Evolutionary conservation across 2,888 invertebrate genomes (phyloP).

Genomic region (Philereme vetulata): DNA sequence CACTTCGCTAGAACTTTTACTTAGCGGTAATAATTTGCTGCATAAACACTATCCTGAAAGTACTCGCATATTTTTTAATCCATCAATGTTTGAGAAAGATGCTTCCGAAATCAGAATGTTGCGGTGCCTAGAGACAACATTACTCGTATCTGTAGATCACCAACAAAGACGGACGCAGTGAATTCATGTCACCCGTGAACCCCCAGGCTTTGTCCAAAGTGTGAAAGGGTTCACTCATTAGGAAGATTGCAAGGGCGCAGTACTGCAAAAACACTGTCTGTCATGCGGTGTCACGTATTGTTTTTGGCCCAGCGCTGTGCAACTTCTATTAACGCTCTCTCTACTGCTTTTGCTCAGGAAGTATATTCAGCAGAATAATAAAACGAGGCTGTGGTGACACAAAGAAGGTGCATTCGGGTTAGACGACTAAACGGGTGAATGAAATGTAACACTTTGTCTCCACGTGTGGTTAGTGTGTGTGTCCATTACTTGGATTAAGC

Average conservation of each 20-base stretch:
- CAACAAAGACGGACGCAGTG: slow-evolving; percentile 69
- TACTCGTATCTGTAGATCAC: slow-evolving; percentile 56
- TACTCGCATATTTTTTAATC: slow-evolving; percentile 7
- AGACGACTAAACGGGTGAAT: slow-evolving; percentile 58
- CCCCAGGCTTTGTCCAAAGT: slow-evolving; percentile 78
- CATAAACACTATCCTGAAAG: slow-evolving; percentile 2
- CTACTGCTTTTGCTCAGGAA: slow-evolving; percentile 63
- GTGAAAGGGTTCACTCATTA: slow-evolving; percentile 83
- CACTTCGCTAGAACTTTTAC: background rate
- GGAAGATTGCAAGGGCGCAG: slow-evolving; percentile 82
- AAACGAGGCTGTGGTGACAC: slow-evolving; percentile 57
- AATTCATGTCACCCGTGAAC: slow-evolving; percentile 78
- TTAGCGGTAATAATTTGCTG: background rate
- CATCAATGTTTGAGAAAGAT: slow-evolving; percentile 16
- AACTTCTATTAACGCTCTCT: slow-evolving; percentile 49
- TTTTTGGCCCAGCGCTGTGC: slow-evolving; percentile 61
- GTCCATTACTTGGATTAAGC: slow-evolving; percentile 67
- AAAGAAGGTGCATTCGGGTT: slow-evolving; percentile 73
- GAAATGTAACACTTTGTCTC: slow-evolving; percentile 43
- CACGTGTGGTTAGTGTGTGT: slow-evolving; percentile 35
- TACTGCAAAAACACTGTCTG: slow-evolving; percentile 69
- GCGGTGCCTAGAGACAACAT: slow-evolving; percentile 21
- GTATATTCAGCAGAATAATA: slow-evolving; percentile 66
- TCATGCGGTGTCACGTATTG: slow-evolving; percentile 63
- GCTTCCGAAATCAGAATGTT: slow-evolving; percentile 25